These are phyloP conservation scores for Tiphia femorata DNA, from an alignment of 2,888 invertebrate genomes.

Conservation along the genomic window DNA sequence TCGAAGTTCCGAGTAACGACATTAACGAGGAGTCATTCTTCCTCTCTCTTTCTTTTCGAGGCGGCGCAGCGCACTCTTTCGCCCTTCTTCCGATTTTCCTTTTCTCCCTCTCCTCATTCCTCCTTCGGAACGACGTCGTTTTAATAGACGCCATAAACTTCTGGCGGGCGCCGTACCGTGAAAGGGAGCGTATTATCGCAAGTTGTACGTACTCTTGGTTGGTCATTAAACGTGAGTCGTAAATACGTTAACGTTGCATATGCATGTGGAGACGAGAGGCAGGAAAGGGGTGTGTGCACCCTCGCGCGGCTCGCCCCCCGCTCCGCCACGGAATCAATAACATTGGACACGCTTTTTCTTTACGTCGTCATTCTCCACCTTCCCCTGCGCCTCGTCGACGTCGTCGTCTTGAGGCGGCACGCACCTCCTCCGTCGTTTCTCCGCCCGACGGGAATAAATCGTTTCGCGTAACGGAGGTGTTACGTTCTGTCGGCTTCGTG, in stretches of 20 bases:
- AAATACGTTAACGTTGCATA: constrained; percentile 38
- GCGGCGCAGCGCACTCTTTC: no score
- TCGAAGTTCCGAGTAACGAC: no score
- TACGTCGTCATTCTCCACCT: neutral
- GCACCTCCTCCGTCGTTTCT: no score
- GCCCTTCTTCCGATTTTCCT: neutral
- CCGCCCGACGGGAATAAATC: no score
- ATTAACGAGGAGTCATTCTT: no score
- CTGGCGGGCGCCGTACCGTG: constrained; percentile 2
- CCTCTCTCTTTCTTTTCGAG: no score
- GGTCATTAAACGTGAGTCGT: constrained; percentile 32
- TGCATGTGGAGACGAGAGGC: constrained; percentile 16
- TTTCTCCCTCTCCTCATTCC: neutral
- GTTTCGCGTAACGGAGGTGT: no score
- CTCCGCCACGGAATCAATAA: constrained; percentile 8
- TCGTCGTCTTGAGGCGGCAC: no score
- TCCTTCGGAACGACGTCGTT: neutral
- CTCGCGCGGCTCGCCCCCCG: neutral
- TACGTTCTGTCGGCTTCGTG: no score
- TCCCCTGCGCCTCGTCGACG: no score
- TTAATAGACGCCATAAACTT: constrained; percentile 14
- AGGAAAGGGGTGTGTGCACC: neutral
- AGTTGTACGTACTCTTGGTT: constrained; percentile 16
- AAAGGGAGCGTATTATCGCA: constrained; percentile 21
- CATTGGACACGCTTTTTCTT: constrained; percentile 14